These are phyloP conservation scores for Dryococelus australis DNA, from an alignment of 2,888 invertebrate genomes.

Conservation along the genomic window DNA sequence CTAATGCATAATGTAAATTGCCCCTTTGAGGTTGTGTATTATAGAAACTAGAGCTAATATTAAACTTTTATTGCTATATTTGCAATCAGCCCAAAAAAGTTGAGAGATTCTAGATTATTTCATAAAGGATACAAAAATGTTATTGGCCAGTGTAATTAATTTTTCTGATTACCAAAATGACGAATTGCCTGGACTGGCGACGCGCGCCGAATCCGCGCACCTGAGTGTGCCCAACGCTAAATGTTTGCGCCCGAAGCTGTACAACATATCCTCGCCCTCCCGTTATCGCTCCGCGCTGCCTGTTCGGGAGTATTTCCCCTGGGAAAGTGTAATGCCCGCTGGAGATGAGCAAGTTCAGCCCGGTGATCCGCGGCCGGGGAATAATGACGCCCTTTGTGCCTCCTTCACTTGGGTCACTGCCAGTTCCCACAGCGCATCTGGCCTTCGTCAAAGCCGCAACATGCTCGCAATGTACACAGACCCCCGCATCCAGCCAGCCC, in stretches of 20 bases:
- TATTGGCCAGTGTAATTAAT: too few species aligned
- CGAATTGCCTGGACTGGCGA: background rate
- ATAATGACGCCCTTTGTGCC: slow-evolving; percentile 10
- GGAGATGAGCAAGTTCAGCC: background rate
- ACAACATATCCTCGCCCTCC: background rate
- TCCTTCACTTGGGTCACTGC: background rate
- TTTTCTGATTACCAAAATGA: too few species aligned
- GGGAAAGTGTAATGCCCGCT: background rate
- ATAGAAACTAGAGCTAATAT: too few species aligned
- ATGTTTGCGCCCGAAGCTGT: background rate
- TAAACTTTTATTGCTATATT: too few species aligned
- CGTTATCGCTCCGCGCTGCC: background rate
- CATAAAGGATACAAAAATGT: too few species aligned
- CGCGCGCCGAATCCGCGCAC: background rate
- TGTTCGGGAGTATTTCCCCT: background rate
- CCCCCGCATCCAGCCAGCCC: background rate
- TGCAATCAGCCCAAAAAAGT: too few species aligned
- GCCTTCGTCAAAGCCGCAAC: background rate
- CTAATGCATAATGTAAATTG: too few species aligned
- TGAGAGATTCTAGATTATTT: too few species aligned
- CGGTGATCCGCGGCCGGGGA: background rate
- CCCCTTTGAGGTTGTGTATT: too few species aligned
- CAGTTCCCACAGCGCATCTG: slow-evolving; percentile 1
- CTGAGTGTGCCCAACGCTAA: background rate
- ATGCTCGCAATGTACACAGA: background rate